Percentiles rank a stretch among this genome's conserved stretches.
Evolutionary conservation across 2,888 invertebrate species (phyloP).

Genomic region (Iselma pallidipennis): DNA sequence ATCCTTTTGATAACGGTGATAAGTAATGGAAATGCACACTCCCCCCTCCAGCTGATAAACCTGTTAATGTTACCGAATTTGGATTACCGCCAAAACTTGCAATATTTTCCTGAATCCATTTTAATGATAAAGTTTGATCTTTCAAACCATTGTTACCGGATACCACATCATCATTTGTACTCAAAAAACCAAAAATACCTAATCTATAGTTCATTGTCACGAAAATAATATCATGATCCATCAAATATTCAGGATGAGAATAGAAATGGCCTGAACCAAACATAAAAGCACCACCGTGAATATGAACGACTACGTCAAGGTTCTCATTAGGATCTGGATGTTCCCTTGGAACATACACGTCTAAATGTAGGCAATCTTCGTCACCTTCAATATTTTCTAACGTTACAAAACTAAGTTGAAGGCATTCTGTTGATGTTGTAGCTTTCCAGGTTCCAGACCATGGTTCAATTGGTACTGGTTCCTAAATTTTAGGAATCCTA

Average conservation of each 20-base stretch:
- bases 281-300: constrained; percentile 69
- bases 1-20: constrained; percentile 59
- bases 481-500: too few species aligned
- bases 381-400: too few species aligned
- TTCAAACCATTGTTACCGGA: constrained; percentile 72
- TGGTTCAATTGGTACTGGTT: too few species aligned
- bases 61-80: constrained; percentile 65
- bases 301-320: constrained; percentile 63
- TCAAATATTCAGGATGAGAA: constrained; percentile 59
- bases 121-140: constrained; percentile 68
- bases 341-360: constrained; percentile 61
- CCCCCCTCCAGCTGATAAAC: constrained; percentile 71
- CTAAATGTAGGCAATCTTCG: constrained; percentile 67
- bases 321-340: constrained; percentile 13
- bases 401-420: too few species aligned
- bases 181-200: constrained; percentile 70
- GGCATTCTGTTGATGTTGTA: too few species aligned
- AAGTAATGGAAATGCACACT: constrained; percentile 72
- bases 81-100: constrained; percentile 69
- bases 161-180: constrained; percentile 71
- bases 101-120: constrained; percentile 69
- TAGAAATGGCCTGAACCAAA: constrained; percentile 62
- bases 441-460: too few species aligned
- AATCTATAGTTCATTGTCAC: constrained; percentile 71
- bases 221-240: constrained; percentile 65